Base-by-base conservation (phyloP, 2,888 invertebrate species). In the Torymus tubicola region DNA sequence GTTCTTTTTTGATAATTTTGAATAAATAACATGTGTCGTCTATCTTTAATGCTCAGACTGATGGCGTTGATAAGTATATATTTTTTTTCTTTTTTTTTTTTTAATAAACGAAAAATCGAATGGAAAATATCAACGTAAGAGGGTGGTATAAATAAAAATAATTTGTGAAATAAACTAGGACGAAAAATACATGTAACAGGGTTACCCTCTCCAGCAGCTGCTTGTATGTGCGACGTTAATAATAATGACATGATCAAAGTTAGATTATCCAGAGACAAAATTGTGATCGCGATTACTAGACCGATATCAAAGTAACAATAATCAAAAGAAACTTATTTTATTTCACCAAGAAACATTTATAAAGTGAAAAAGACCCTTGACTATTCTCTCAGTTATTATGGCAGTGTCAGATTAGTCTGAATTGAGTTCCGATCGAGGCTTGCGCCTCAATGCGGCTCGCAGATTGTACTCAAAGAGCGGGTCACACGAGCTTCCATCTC, bases 351-450 rank as follows among this genome's bases (percentile, higher is more conserved):
- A 52, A 75, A 74, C 52, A 11, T 16, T 12, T 60, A 64, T 53
- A 16, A 64, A 13, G 53, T 4, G 58, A 58, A 72, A 57, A 61
- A 68, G 55, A 8, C 8, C 42, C 42, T 5, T 42, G 42, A 8
- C 8, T 57, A 18, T 76, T 85, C 90, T 89, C 89, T 90, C 90
- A 90, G 88, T 86, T 64, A 21, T 13, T 90, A 91, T 91, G 93
- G 93, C 94, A 94, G 93, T 92, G 92, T 93, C 93, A 95, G 95
- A 95, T 92, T 95, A 95, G 95, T 95, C 95, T 95, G 95, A 95
- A 95, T 95, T 95, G 95, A 95, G 95, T 95, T 95, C 91, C 94
- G 92, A 91, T 88, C 53, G 83, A 84, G 89, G 65, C 77, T 77
- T 73, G 42, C 42, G 8, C 42, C 42, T 8, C 81, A 74, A 87